Evolutionary conservation across 2,113 vertebrate species (phyloP).

Genomic region (Bubo scandiacus): DNA sequence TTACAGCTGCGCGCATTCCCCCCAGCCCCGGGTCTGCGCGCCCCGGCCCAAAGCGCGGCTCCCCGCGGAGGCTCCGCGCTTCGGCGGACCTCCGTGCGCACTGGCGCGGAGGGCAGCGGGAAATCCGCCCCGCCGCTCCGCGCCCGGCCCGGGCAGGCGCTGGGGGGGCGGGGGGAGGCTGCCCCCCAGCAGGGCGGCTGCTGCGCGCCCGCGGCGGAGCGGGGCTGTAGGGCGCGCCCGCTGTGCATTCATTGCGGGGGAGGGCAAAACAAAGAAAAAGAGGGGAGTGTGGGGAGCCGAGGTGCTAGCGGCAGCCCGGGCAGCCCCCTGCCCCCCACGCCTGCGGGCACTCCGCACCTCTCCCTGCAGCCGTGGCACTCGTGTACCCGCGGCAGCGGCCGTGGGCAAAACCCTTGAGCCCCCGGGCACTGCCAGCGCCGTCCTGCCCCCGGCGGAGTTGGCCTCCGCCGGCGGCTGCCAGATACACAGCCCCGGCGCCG

Average conservation of each 20-base stretch:
- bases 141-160: too few species aligned
- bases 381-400: not conserved
- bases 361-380: not conserved
- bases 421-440: too few species aligned
- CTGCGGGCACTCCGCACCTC: not conserved
- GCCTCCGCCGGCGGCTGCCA: not conserved
- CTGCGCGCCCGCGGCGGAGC: not conserved
- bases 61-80: not conserved
- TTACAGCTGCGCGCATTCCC: not conserved
- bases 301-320: not conserved
- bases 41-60: not conserved
- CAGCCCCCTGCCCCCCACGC: not conserved
- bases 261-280: too few species aligned
- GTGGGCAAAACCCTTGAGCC: not conserved
- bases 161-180: not conserved
- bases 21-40: not conserved
- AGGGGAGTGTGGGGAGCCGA: not conserved
- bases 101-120: not conserved
- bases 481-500: too few species aligned
- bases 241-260: slow-evolving; percentile 52
- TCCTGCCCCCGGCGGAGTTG: too few species aligned
- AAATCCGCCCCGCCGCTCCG: not conserved
- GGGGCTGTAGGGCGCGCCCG: slow-evolving; percentile 51
- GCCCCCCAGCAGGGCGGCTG: not conserved
- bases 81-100: not conserved